Conservation (phyloP, 2,797 vertebrate genomes). For the Poeciliopsis infans region DNA sequence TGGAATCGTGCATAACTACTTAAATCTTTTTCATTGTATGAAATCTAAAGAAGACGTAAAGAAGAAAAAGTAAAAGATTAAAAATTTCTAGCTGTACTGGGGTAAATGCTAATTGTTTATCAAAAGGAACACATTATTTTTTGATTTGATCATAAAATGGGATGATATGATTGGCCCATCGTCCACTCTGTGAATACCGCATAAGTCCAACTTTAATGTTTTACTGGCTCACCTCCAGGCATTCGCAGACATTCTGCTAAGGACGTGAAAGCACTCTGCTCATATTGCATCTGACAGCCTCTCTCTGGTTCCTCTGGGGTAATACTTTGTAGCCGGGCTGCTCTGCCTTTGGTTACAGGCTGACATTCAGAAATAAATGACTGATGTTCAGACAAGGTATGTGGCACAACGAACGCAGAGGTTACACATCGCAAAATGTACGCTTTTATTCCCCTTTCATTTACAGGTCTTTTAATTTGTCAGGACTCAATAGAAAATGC, state of each 20-base stretch:
- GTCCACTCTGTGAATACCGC: slow-evolving; percentile 27
- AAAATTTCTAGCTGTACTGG: background rate
- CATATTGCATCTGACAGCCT: slow-evolving; percentile 54
- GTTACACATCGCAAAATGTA: slow-evolving; percentile 47
- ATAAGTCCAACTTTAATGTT: slow-evolving; percentile 26
- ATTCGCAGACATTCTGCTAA: slow-evolving; percentile 40
- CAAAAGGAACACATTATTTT: slow-evolving; percentile 17
- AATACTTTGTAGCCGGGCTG: slow-evolving; percentile 34
- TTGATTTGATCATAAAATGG: slow-evolving; percentile 10
- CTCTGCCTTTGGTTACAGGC: slow-evolving; percentile 38
- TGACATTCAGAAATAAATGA: slow-evolving; percentile 49
- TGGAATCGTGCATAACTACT: slow-evolving; percentile 17
- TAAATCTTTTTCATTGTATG: slow-evolving; percentile 22
- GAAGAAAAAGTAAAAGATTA: slow-evolving; percentile 1
- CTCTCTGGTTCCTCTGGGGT: slow-evolving; percentile 35
- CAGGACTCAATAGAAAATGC: slow-evolving; percentile 58
- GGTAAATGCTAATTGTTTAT: slow-evolving; percentile 25
- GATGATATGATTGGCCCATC: slow-evolving; percentile 12
- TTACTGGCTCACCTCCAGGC: slow-evolving; percentile 47
- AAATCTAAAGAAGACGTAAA: background rate
- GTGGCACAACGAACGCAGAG: slow-evolving; percentile 20
- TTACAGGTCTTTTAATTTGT: slow-evolving; percentile 56
- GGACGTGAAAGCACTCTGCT: slow-evolving; percentile 44
- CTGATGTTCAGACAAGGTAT: slow-evolving; percentile 29
- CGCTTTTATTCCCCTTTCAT: slow-evolving; percentile 47